Evolutionary conservation across 2,888 invertebrate species (phyloP).

Genomic region (Morpho deidamia): DNA sequence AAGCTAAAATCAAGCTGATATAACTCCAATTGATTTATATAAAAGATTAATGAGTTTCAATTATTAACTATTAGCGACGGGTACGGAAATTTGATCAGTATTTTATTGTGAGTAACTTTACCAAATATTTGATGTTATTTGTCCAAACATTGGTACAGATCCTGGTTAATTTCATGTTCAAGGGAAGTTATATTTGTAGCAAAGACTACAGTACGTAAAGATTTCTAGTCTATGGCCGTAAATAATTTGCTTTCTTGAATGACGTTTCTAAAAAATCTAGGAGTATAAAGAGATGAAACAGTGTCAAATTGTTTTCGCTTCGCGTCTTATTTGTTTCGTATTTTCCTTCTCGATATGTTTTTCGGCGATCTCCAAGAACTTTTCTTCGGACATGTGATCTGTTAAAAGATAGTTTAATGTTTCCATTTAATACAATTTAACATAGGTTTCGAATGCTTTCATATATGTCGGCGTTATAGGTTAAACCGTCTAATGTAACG

Average conservation of each 20-base stretch:
- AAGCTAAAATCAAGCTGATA: too few species aligned
- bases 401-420: constrained; percentile 13
- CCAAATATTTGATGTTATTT: too few species aligned
- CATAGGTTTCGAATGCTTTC: constrained; percentile 27
- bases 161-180: too few species aligned
- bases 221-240: background rate
- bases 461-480: constrained; percentile 51
- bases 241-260: background rate
- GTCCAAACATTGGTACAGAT: too few species aligned
- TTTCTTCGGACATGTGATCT: constrained; percentile 20
- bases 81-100: too few species aligned
- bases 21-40: too few species aligned
- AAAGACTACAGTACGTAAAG: background rate
- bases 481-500: constrained; percentile 57
- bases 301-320: background rate
- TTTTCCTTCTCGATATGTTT: constrained; percentile 19
- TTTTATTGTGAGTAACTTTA: too few species aligned
- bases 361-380: constrained; percentile 5
- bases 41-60: too few species aligned
- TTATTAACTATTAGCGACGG: too few species aligned
- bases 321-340: constrained; percentile 31
- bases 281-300: background rate
- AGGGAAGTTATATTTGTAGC: too few species aligned
- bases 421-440: constrained; percentile 25
- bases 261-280: background rate